Evolutionary conservation across 37 sponge, comb jelly and placozoan genomes (phyloP).

Genomic region (Corticium candelabrum): DNA sequence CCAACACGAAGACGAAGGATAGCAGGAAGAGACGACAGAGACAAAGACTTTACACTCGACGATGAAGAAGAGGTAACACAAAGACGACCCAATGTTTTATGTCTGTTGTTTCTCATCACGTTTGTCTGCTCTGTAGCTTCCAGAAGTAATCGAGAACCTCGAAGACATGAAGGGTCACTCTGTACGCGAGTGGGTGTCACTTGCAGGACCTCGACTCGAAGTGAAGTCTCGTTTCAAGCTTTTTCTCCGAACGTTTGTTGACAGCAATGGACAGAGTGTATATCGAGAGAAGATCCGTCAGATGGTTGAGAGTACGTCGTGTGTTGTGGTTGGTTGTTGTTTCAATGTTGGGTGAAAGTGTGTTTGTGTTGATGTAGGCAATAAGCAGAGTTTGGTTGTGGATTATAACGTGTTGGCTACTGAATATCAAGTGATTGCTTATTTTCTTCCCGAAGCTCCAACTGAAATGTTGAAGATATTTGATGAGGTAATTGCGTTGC

Average conservation of each 20-base stretch:
- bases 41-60: too few species aligned
- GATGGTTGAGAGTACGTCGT: constrained; percentile 89
- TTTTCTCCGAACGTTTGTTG: constrained; percentile 74
- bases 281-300: constrained; percentile 90
- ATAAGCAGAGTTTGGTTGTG: constrained; percentile 84
- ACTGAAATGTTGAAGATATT: constrained; percentile 91
- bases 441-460: constrained; percentile 99
- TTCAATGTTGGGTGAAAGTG: not conserved
- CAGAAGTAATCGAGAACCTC: constrained; percentile 88
- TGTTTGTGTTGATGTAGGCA: constrained; percentile 22
- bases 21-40: constrained; percentile 17
- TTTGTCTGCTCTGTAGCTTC: constrained; percentile 23
- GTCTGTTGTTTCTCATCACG: too few species aligned
- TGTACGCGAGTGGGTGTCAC: constrained; percentile 96
- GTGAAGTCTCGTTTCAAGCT: constrained; percentile 92
- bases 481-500: constrained; percentile 64
- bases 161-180: constrained; percentile 95
- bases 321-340: not conserved
- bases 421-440: constrained; percentile 75
- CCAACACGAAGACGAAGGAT: constrained; percentile 19
- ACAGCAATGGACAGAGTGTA: constrained; percentile 68
- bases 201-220: constrained; percentile 87
- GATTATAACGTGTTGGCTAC: constrained; percentile 83
- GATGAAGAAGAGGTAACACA: constrained; percentile 10
- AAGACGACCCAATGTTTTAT: not conserved